Conservation (phyloP, 1,140 invertebrate genomes). For the Steinernema khuongi region DNA sequence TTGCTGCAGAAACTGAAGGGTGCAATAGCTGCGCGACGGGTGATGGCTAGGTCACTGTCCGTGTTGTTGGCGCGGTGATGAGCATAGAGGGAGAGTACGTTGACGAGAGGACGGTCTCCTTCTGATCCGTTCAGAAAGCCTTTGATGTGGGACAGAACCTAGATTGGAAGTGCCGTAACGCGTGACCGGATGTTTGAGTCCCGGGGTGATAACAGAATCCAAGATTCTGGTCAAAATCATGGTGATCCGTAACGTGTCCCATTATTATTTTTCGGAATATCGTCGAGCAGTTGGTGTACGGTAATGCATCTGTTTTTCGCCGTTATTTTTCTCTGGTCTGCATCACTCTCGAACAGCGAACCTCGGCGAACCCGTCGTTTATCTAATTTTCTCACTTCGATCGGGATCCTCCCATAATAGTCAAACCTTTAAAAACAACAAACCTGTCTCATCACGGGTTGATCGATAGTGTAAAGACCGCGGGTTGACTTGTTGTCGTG, state of each 20-base stretch:
- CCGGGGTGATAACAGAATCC: no score
- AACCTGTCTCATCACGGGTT: neutral
- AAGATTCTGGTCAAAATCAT: no score
- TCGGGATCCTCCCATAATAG: neutral
- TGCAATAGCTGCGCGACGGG: conserved; percentile 36
- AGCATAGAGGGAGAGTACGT: conserved; percentile 23
- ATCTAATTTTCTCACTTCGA: neutral
- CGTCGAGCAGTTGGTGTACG: no score
- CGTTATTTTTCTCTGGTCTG: no score
- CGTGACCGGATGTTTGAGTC: no score
- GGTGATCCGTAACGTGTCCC: no score
- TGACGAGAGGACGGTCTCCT: neutral
- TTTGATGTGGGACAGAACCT: neutral
- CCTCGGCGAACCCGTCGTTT: neutral
- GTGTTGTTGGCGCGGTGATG: conserved; percentile 19
- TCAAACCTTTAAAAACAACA: neutral
- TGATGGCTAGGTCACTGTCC: conserved; percentile 25
- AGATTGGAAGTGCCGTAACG: neutral
- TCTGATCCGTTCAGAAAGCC: neutral
- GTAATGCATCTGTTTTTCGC: no score
- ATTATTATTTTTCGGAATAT: no score
- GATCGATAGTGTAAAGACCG: neutral
- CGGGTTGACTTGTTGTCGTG: neutral
- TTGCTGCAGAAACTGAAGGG: conserved; percentile 53
- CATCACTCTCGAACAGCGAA: no score